Conservation (phyloP, 2,888 invertebrate genomes). For the Stenurella melanura region DNA sequence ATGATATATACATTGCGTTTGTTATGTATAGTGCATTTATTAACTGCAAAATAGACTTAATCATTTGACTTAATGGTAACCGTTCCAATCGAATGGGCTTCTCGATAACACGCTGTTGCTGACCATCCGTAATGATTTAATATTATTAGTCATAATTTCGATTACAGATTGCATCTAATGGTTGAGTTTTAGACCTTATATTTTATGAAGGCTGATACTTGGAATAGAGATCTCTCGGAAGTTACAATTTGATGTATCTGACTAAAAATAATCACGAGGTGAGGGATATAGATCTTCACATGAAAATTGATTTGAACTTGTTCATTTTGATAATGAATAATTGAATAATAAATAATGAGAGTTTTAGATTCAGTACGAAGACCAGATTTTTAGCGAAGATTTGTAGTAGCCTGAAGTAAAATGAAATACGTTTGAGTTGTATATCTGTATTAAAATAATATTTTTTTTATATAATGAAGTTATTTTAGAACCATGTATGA, state of each 20-base stretch:
- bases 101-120: slow-evolving; percentile 23
- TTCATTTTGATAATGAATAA: too few relatives aligned
- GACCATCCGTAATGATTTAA: slow-evolving; percentile 22
- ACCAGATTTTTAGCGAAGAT: too few relatives aligned
- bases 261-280: too few relatives aligned
- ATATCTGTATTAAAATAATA: too few relatives aligned
- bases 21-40: slow-evolving; percentile 35
- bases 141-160: slow-evolving; percentile 11
- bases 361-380: too few relatives aligned
- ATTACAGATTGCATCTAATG: not conserved
- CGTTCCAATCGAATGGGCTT: slow-evolving; percentile 31
- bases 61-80: slow-evolving; percentile 42
- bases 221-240: not conserved
- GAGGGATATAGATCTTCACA: too few relatives aligned
- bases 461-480: too few relatives aligned
- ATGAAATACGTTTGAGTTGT: too few relatives aligned
- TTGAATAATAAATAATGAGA: too few relatives aligned
- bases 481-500: too few relatives aligned
- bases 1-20: slow-evolving; percentile 27
- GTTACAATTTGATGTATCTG: not conserved
- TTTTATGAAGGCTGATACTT: not conserved
- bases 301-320: too few relatives aligned
- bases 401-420: too few relatives aligned
- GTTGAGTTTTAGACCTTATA: not conserved
- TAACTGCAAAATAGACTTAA: slow-evolving; percentile 33